These are phyloP conservation scores for Luperina testacea DNA, from an alignment of 2,888 invertebrate genomes.

Conservation along the genomic window DNA sequence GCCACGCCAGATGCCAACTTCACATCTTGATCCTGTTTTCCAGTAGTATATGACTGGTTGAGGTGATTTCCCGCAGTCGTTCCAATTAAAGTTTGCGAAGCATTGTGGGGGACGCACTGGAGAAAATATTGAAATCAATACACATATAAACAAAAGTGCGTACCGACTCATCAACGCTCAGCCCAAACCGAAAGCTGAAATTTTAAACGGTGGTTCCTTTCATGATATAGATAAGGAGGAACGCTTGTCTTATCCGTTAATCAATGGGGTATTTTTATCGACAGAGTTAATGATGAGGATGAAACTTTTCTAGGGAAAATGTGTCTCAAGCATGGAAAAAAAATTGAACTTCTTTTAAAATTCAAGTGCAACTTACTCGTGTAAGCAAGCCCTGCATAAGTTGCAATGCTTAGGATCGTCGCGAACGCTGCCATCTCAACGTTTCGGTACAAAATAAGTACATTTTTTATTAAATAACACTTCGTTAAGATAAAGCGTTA, in stretches of 20 bases:
- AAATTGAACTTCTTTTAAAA: background rate
- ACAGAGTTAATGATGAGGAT: background rate
- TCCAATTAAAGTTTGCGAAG: constrained; percentile 78
- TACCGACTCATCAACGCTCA: background rate
- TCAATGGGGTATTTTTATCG: background rate
- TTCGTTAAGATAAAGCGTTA: constrained; percentile 56
- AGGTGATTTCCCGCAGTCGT: constrained; percentile 81
- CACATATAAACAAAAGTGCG: background rate
- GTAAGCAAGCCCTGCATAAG: constrained; percentile 6
- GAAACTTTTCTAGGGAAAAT: background rate
- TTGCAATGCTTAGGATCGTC: constrained; percentile 10
- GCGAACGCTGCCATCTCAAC: constrained; percentile 49
- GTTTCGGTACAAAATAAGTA: constrained; percentile 35
- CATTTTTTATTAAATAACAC: constrained; percentile 17
- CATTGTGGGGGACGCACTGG: constrained; percentile 82
- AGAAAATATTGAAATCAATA: background rate
- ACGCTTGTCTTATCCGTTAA: background rate
- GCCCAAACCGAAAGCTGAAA: background rate
- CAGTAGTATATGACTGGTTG: constrained; percentile 83
- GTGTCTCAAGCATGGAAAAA: no score
- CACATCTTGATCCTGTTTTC: constrained; percentile 84
- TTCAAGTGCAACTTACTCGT: constrained; percentile 44
- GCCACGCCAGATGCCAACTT: constrained; percentile 84
- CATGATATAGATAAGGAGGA: background rate
- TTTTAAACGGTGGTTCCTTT: background rate